These are phyloP conservation scores for Melolontha melolontha DNA, from an alignment of 2,888 invertebrate genomes.

Conservation along the genomic window DNA sequence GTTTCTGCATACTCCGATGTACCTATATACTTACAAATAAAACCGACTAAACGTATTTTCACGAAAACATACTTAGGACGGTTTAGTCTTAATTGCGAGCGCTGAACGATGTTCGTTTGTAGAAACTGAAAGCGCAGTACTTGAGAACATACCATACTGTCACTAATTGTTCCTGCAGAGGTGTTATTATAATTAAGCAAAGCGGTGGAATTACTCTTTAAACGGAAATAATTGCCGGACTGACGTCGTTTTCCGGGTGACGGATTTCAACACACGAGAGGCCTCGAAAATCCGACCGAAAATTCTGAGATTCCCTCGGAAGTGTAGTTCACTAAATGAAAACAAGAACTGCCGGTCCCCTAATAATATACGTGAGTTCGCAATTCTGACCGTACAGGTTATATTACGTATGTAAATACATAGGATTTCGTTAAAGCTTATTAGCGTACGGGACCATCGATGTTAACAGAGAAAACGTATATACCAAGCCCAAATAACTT, in stretches of 20 bases:
- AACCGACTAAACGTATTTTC: too few species aligned
- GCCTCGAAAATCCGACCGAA: too few species aligned
- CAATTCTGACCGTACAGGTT: slow-evolving; percentile 26
- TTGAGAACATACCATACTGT: slow-evolving; percentile 7
- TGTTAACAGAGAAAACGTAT: slow-evolving; percentile 1
- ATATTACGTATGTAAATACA: slow-evolving; percentile 36
- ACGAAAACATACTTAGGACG: too few species aligned
- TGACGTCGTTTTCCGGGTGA: slow-evolving; percentile 25
- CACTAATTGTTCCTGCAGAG: slow-evolving; percentile 32
- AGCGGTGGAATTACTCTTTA: slow-evolving; percentile 19
- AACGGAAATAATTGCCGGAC: slow-evolving; percentile 32
- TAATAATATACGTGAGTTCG: background rate
- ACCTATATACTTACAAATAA: too few species aligned
- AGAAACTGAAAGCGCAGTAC: too few species aligned
- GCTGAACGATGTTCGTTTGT: too few species aligned
- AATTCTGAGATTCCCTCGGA: too few species aligned
- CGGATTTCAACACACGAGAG: slow-evolving; percentile 2
- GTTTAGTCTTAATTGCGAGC: too few species aligned
- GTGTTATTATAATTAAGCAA: slow-evolving; percentile 37
- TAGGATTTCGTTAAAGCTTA: slow-evolving; percentile 26
- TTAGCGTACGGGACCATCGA: slow-evolving; percentile 7
- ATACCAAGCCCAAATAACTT: background rate
- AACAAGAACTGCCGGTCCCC: slow-evolving; percentile 12
- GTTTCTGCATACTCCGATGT: too few species aligned
- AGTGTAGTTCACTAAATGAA: background rate